These are phyloP conservation scores for Helogale parvula DNA, from an alignment of 2,113 vertebrate species.

Conservation along the genomic window DNA sequence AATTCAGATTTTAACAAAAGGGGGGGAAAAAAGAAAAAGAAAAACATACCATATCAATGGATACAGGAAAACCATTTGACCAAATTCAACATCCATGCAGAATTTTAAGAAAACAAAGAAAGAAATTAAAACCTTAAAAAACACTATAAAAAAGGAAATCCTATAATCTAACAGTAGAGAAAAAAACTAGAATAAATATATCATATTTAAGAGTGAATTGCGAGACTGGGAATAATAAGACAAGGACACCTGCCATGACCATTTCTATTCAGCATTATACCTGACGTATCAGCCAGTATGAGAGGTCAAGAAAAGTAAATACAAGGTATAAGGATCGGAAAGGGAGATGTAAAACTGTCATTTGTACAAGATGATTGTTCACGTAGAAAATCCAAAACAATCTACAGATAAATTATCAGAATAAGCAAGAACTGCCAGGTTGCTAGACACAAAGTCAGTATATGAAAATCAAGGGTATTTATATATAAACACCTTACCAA, in stretches of 20 bases:
- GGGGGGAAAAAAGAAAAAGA: background rate
- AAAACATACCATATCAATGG: background rate
- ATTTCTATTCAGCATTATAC: background rate
- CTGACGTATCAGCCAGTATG: background rate
- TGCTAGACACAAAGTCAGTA: background rate
- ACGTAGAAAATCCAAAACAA: background rate
- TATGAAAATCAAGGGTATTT: background rate
- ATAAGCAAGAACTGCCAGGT: background rate
- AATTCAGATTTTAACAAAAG: background rate
- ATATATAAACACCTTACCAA: background rate
- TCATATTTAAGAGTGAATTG: background rate
- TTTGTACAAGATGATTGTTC: background rate
- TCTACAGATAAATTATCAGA: background rate
- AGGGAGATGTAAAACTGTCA: background rate
- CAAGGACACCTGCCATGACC: background rate
- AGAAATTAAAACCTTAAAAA: background rate
- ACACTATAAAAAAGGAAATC: background rate
- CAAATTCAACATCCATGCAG: background rate
- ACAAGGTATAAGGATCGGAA: background rate
- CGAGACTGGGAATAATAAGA: background rate
- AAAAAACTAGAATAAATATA: background rate
- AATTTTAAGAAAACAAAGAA: background rate
- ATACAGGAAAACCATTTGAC: background rate
- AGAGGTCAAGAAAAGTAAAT: background rate
- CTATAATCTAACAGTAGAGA: background rate